These are phyloP conservation scores for Anarhynchus alexandrinus DNA, from an alignment of 2,113 vertebrate genomes.

Conservation along the genomic window DNA sequence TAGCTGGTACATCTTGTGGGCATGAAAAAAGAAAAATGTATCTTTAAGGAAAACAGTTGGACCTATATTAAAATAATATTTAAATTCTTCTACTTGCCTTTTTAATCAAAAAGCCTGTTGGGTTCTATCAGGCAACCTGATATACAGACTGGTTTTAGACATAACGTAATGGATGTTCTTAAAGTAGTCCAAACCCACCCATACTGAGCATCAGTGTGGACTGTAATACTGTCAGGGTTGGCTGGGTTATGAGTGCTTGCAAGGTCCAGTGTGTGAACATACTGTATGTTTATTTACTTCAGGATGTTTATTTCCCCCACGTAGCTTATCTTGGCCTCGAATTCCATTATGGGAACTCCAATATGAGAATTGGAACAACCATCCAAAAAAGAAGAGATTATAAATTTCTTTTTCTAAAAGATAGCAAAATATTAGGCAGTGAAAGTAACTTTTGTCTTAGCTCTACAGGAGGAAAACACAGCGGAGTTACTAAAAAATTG, in stretches of 20 bases:
- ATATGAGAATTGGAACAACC: background rate
- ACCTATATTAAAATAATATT: background rate
- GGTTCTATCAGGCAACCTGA: background rate
- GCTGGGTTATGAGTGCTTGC: background rate
- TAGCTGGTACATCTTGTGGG: background rate
- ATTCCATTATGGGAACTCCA: background rate
- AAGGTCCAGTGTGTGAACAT: background rate
- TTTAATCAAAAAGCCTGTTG: background rate
- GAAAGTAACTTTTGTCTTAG: background rate
- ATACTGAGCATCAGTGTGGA: background rate
- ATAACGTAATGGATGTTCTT: background rate
- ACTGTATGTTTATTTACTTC: background rate
- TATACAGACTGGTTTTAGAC: background rate
- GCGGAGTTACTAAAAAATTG: background rate
- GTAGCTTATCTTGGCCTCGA: background rate
- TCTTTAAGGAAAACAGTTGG: background rate
- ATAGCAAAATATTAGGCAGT: background rate
- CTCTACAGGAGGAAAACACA: background rate
- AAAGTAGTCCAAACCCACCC: accelerated
- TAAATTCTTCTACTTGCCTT: background rate
- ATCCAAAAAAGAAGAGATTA: background rate
- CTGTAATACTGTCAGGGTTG: background rate
- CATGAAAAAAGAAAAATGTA: background rate
- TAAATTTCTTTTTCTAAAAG: background rate
- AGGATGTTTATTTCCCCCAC: accelerated